Conservation (phyloP, 2,113 vertebrate genomes). For the Naja naja region DNA sequence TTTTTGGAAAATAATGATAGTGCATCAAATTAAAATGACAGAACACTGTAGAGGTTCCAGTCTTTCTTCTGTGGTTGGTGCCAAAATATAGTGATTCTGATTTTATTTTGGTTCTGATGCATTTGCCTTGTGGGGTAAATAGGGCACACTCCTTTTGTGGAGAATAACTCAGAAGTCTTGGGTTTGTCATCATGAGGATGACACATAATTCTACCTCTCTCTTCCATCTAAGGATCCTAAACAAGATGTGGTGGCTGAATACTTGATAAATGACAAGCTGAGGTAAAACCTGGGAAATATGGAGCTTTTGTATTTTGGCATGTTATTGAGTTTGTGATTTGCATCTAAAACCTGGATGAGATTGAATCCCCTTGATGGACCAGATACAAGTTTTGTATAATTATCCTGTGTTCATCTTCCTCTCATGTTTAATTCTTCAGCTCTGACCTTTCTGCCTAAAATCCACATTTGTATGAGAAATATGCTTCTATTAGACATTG, state of each 20-base stretch:
- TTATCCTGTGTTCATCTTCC: background rate
- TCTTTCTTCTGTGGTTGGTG: background rate
- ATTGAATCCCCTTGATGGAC: background rate
- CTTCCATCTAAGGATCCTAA: background rate
- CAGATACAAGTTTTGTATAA: background rate
- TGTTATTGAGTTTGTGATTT: background rate
- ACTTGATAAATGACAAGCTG: background rate
- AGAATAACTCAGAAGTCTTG: background rate
- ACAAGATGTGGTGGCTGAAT: background rate
- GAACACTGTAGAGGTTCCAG: background rate
- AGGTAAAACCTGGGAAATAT: background rate
- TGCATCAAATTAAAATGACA: background rate
- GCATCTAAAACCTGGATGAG: background rate
- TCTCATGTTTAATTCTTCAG: background rate
- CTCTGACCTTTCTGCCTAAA: background rate
- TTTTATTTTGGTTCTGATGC: background rate
- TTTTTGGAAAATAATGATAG: background rate
- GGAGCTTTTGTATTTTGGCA: background rate
- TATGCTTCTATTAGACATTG: background rate
- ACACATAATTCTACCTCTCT: background rate
- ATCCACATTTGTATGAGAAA: background rate
- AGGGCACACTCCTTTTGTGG: background rate
- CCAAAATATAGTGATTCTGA: background rate
- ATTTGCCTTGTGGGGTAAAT: background rate
- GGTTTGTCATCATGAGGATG: background rate